Evolutionary conservation across 2,888 invertebrate genomes (phyloP).

Genomic region (Marasmarcha lunaedactyla): DNA sequence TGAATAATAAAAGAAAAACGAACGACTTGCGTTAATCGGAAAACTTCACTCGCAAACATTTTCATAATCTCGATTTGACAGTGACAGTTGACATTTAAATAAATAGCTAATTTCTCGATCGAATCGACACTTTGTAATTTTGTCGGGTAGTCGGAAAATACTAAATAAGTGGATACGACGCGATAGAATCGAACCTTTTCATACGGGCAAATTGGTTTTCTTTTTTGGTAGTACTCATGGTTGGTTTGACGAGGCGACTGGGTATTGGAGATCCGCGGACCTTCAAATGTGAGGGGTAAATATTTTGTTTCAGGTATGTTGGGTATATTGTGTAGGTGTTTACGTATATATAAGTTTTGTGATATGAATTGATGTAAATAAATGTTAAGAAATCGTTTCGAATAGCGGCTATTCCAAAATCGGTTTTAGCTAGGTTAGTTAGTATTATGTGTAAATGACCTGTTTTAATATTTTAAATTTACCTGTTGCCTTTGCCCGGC

Average conservation of each 20-base stretch:
- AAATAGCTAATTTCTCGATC: constrained; percentile 7
- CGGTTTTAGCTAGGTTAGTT: too few relatives aligned
- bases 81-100: constrained; percentile 58
- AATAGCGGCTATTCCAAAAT: too few relatives aligned
- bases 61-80: constrained; percentile 45
- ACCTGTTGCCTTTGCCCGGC: too few relatives aligned
- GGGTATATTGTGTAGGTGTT: too few relatives aligned
- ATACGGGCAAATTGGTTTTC: constrained; percentile 68
- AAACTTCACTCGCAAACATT: constrained; percentile 41
- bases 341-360: too few relatives aligned
- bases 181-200: constrained; percentile 66
- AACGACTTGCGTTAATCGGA: constrained; percentile 44
- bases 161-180: constrained; percentile 66
- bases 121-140: constrained; percentile 62
- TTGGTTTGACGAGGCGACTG: constrained; percentile 50
- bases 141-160: constrained; percentile 46
- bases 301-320: too few relatives aligned
- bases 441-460: too few relatives aligned
- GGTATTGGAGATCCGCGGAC: constrained; percentile 25
- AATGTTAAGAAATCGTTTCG: too few relatives aligned
- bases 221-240: constrained; percentile 53
- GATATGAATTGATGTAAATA: too few relatives aligned
- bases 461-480: too few relatives aligned
- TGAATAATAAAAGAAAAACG: constrained; percentile 29
- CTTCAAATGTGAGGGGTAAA: too few relatives aligned